Evolutionary conservation across 1,140 invertebrate species (phyloP).

Genomic region (Bactericera cockerelli): DNA sequence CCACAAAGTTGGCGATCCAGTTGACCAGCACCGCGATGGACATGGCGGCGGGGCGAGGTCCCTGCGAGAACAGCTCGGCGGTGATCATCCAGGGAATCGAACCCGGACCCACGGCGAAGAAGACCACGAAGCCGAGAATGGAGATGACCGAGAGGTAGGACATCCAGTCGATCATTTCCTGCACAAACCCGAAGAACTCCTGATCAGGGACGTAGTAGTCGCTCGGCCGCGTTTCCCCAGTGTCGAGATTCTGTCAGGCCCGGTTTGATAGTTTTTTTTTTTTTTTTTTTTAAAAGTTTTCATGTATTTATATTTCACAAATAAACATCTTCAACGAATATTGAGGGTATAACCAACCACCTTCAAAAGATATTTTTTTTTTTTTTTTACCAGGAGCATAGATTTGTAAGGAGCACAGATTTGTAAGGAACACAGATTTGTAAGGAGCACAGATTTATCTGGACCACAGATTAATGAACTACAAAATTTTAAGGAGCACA

Average conservation of each 20-base stretch:
- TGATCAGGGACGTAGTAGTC: conserved; percentile 49
- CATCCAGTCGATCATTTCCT: conserved; percentile 98
- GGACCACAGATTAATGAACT: no score
- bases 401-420: no score
- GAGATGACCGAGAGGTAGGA: conserved; percentile 88
- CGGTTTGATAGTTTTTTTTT: no score
- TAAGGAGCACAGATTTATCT: no score
- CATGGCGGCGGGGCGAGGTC: conserved; percentile 90
- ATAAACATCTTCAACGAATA: no score
- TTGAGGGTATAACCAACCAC: no score
- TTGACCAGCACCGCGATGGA: conserved; percentile 95
- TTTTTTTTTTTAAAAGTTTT: no score
- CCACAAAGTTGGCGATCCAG: conserved; percentile 95
- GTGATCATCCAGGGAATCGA: conserved; percentile 99
- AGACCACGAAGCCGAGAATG: conserved; percentile 85
- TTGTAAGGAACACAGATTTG: no score
- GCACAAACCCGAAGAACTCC: conserved; percentile 86
- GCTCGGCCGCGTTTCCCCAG: not conserved
- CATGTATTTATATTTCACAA: no score
- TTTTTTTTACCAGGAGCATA: not conserved
- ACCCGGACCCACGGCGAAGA: conserved; percentile 90
- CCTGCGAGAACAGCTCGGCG: conserved; percentile 94
- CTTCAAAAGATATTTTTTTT: no score
- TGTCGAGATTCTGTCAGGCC: not conserved
- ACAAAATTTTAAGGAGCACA: no score